Conservation (phyloP, 2,888 invertebrate species). For the Elysia crispata region DNA sequence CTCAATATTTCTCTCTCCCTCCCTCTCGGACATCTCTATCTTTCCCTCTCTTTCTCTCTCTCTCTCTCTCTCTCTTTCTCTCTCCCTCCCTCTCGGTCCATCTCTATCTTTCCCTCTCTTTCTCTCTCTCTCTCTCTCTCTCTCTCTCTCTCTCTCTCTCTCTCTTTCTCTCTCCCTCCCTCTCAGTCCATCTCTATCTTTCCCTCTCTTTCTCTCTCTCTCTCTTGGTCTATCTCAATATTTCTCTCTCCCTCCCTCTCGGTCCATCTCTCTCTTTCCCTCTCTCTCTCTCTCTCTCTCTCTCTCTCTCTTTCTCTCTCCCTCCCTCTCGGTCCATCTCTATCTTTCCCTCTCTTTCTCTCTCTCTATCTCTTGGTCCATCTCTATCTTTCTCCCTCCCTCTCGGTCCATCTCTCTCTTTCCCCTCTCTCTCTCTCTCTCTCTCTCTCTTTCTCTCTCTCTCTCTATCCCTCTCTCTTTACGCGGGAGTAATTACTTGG, state of each 20-base stretch:
- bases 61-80: no score
- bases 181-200: neutral
- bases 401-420: neutral
- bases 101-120: no score
- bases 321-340: no score
- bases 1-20: no score
- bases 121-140: no score
- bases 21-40: no score
- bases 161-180: constrained; percentile 18
- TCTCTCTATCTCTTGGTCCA: neutral
- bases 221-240: neutral
- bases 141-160: neutral
- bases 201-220: neutral
- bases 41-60: no score
- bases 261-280: neutral
- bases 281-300: neutral
- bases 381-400: no score
- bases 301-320: neutral
- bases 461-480: neutral
- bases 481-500: neutral
- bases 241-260: neutral
- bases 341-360: neutral
- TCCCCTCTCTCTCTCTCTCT: neutral
- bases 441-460: neutral
- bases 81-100: no score